Percentiles rank a stretch among this genome's conserved stretches.
phyloP scores from a whole-genome alignment of 2,113 vertebrate genomes.

The Triplophysa tibetana region DNA sequence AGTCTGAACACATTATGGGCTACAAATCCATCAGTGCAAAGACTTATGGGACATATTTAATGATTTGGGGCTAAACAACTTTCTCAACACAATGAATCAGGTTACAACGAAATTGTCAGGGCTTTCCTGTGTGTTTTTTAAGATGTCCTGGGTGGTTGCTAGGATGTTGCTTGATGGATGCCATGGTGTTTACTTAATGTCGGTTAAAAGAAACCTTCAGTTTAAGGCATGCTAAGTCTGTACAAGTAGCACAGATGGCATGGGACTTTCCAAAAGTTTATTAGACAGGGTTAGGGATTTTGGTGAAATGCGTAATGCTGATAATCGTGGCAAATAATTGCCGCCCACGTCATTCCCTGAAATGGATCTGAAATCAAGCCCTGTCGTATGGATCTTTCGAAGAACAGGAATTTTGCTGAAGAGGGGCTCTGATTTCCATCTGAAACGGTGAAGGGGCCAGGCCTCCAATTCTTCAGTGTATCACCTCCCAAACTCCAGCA shows the following conservation, averaged over 20 bases:
- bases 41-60: slow-evolving; percentile 41
- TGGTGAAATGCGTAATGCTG: neutral
- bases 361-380: slow-evolving; percentile 26
- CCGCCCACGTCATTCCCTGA: slow-evolving; percentile 38
- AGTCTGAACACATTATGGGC: slow-evolving; percentile 28
- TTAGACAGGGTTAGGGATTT: neutral
- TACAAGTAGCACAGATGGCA: too few relatives aligned
- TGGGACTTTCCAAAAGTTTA: neutral
- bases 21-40: slow-evolving; percentile 41
- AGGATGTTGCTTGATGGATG: neutral
- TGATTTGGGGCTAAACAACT: slow-evolving; percentile 44
- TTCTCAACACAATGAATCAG: neutral
- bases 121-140: neutral
- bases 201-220: too few relatives aligned
- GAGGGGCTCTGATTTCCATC: slow-evolving; percentile 79
- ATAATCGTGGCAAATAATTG: slow-evolving; percentile 18
- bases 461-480: slow-evolving; percentile 22
- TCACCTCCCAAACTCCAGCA: slow-evolving; percentile 25
- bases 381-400: slow-evolving; percentile 44
- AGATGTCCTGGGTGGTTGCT: neutral
- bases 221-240: too few relatives aligned
- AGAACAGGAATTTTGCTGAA: slow-evolving; percentile 63
- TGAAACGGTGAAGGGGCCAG: slow-evolving; percentile 70
- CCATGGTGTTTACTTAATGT: neutral
- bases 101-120: too few relatives aligned